Conservation (phyloP, 2,888 invertebrate genomes). For the Phyllotreta cruciferae region DNA sequence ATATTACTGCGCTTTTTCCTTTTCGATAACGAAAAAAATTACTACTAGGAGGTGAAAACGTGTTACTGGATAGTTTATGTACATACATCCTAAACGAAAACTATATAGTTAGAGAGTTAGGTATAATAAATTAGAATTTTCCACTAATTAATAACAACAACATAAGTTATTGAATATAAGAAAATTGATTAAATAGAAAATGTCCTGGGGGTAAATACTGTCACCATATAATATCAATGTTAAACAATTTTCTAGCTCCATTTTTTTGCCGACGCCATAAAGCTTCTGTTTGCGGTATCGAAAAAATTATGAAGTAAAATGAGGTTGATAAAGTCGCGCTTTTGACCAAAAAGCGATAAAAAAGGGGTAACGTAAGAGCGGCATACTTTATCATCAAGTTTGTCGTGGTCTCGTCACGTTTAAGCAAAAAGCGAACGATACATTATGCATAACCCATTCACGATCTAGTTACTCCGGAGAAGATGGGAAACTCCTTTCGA, state of each 20-base stretch:
- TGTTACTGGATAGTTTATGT: too few relatives aligned
- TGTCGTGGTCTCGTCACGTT: slow-evolving; percentile 51
- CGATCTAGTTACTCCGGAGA: slow-evolving; percentile 47
- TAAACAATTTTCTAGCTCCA: neutral
- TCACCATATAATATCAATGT: too few relatives aligned
- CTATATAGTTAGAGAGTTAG: too few relatives aligned
- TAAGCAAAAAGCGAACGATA: slow-evolving; percentile 50
- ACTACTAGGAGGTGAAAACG: neutral
- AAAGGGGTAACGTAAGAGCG: slow-evolving; percentile 4
- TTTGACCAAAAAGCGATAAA: slow-evolving; percentile 11
- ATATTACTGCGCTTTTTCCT: slow-evolving; percentile 16
- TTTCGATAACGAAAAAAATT: slow-evolving; percentile 3
- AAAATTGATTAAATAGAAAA: too few relatives aligned
- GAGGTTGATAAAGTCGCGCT: neutral
- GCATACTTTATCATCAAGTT: slow-evolving; percentile 47
- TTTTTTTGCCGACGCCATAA: neutral
- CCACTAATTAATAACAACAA: too few relatives aligned
- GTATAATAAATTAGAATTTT: too few relatives aligned
- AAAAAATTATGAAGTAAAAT: slow-evolving; percentile 19
- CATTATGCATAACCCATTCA: slow-evolving; percentile 54
- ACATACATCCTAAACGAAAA: too few relatives aligned
- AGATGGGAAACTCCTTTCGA: slow-evolving; percentile 39
- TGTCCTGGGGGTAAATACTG: too few relatives aligned
- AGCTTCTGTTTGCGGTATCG: neutral
- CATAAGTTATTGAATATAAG: too few relatives aligned